Base-by-base conservation (phyloP, 2,113 vertebrate species). In the Rostratula benghalensis region DNA sequence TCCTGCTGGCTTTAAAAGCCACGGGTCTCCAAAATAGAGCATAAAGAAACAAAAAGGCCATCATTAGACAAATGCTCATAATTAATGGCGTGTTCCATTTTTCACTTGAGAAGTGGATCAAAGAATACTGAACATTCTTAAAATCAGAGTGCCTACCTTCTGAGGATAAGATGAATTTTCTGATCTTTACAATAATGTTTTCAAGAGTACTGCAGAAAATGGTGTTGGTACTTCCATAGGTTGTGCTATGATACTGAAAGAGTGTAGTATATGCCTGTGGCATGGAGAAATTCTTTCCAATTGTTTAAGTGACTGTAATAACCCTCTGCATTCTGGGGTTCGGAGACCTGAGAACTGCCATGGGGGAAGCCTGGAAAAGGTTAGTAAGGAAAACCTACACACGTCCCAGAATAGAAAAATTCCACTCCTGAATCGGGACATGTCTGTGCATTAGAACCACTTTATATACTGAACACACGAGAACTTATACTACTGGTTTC, bases 61-160 rank as follows among this genome's bases (percentile, higher is more conserved):
- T 48, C 57, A 53, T 53, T 82, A 92, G n/a, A 43, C 25, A 50
- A 41, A 2, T 16, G 1, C 0, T 0, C 14, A 54, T 81, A 83
- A 76, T 57, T 82, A 90, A 41, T 57, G 10, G 11, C 46, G 8
- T 25, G 59, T 80, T 87, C 37, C 7, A 48, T 37, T 87, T 90
- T 89, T 93, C 35, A 51, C 13, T 78, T 41, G 30, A 88, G 30
- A 87, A 41, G 41, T 9, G 15, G 15, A 50, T 90, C 31, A 88
- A 93, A 88, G 82, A 77, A 74, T 65, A 74, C 5, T 0, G 0
- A 50, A 17, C 83, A 48, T 76, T 67, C 25, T 87, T 63, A 70
- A 94, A 83, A 83, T 51, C 48, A 77, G 16, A 91, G 23, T 80
- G 54, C 13, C 18, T 64, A 35, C 13, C 11, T 87, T 95, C 70